Evolutionary conservation across 1,140 invertebrate genomes (phyloP).

Genomic region (Cecropterus lyciades): DNA sequence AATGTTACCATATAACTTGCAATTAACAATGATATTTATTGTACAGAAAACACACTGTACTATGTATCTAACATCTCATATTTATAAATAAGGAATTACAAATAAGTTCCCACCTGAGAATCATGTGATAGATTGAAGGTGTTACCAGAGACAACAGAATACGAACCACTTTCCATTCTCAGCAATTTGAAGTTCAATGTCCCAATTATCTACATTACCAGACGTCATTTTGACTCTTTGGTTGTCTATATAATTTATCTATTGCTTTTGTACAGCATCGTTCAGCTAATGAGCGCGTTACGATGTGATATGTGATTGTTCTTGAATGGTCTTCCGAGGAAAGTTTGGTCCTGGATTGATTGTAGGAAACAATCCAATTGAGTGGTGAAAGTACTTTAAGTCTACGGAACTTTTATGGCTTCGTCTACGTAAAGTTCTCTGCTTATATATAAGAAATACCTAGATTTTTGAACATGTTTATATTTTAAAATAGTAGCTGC

Average conservation of each 20-base stretch:
- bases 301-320: slow-evolving; percentile 4
- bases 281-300: not conserved
- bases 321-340: slow-evolving; percentile 5
- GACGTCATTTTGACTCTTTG: not conserved
- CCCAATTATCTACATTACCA: slow-evolving; percentile 10
- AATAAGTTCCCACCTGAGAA: too few relatives aligned
- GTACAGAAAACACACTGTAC: too few relatives aligned
- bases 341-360: too few relatives aligned
- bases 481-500: too few relatives aligned
- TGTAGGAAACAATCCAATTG: not conserved
- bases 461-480: too few relatives aligned
- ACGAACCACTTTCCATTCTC: not conserved
- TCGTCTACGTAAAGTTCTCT: not conserved
- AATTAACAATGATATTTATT: too few relatives aligned
- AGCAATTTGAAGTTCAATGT: slow-evolving; percentile 18
- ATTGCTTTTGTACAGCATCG: slow-evolving; percentile 2
- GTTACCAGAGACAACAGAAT: not conserved
- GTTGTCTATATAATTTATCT: slow-evolving; percentile 16
- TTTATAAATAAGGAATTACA: too few relatives aligned
- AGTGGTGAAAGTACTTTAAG: not conserved
- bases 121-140: too few relatives aligned
- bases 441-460: not conserved
- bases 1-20: too few relatives aligned
- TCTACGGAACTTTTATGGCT: not conserved
- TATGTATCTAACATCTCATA: too few relatives aligned